Conservation (phyloP, 2,797 vertebrate genomes). For the Eulemur rubriventer region DNA sequence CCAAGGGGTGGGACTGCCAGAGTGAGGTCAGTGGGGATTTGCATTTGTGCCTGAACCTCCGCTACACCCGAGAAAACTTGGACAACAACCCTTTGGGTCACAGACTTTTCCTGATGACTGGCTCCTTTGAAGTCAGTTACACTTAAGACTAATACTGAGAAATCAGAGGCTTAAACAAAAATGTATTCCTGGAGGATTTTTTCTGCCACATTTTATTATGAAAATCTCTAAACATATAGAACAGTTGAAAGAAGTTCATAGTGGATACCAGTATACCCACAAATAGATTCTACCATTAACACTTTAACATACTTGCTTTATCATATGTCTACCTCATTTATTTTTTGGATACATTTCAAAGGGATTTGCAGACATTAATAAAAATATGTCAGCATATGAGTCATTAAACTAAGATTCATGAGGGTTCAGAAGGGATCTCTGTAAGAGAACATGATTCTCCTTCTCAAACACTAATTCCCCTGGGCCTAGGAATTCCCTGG, state of each 20-base stretch:
- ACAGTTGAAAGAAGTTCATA: neutral
- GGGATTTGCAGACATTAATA: neutral
- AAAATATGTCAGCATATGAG: neutral
- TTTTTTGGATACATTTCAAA: neutral
- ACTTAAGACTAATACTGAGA: constrained; percentile 11
- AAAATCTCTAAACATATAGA: neutral
- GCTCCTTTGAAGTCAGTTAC: constrained; percentile 36
- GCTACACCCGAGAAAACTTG: neutral
- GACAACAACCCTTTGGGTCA: neutral
- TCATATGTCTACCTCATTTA: neutral
- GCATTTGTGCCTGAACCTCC: neutral
- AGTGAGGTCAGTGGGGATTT: neutral
- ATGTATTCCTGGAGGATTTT: neutral
- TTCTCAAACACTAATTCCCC: neutral
- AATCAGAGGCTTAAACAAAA: constrained; percentile 29
- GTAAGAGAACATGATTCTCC: neutral
- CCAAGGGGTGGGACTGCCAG: rapidly evolving
- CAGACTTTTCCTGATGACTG: constrained; percentile 15
- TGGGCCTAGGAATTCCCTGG: neutral
- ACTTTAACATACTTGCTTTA: neutral
- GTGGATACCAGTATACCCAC: neutral
- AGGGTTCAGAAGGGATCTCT: neutral
- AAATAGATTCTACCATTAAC: neutral
- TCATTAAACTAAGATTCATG: neutral
- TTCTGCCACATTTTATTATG: neutral